Evolutionary conservation across 2,888 invertebrate species (phyloP), one percentile per base, ranked within the genome.

Genomic region (Eupithecia inturbata): DNA sequence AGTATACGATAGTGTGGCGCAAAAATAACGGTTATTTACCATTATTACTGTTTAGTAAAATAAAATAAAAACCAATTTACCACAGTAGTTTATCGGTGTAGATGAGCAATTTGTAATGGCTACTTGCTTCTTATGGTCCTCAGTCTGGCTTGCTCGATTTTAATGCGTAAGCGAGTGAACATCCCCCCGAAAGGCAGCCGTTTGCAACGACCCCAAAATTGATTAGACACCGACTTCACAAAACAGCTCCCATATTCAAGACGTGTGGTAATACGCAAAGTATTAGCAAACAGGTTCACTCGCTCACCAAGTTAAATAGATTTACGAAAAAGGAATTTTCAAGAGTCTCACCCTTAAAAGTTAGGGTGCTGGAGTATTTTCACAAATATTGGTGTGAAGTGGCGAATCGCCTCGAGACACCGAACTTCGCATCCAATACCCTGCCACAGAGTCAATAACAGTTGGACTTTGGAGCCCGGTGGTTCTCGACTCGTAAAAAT

Each of bases 401-500:
- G 85, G 81, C 84, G 84, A 80, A 78, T 78, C 74, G 80, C 81
- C 81, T 83, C 83, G 79, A 80, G 87, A 87, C 87, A 85, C 77
- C 77, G 76, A 82, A 82, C 83, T 84, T 83, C 79, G 80, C 80
- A 83, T 86, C 83, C 84, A 86, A 87, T 88, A 88, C 85, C 62
- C 66, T n/a, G 26, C 66, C 66, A 66, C 66, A 36, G 66, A 66
- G 36, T 39, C 22, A 26, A 66, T 66, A 66, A 39, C 66, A 66
- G 64, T 53, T 53, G 45, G 57, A 57, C 57, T 9, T 36, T 64
- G 36, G 36, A 64, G 33, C 39, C 82, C 82, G 83, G 82, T 82
- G 87, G 87, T 88, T 84, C 87, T 82, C 83, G 86, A 85, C 86
- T 88, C 89, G 88, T 90, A 90, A 90, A 92, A 89, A 91, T 90